A percentile compares a stretch with the other conserved stretches of the same genome.
Conservation (phyloP, 2,888 invertebrate species). For the Thymelicus acteon region DNA sequence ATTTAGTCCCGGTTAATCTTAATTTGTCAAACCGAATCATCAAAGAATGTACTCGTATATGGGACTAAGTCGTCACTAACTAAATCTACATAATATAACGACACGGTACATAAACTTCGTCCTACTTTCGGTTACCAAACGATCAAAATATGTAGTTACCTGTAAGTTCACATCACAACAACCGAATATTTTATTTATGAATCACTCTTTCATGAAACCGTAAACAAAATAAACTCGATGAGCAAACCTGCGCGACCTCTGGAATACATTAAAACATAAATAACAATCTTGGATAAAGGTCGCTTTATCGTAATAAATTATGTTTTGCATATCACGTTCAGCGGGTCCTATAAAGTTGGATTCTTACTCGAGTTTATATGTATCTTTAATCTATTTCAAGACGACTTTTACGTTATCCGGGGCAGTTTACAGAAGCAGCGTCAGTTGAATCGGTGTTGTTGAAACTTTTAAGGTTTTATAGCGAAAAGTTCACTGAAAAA, state of each 20-base stretch:
- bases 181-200: conserved; percentile 13
- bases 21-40: no score
- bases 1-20: no score
- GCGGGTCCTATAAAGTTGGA: conserved; percentile 22
- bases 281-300: conserved; percentile 29
- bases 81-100: no score
- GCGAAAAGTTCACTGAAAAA: conserved; percentile 30
- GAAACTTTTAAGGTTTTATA: conserved; percentile 38
- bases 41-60: no score
- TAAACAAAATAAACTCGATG: conserved; percentile 24
- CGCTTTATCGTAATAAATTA: conserved; percentile 32
- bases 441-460: conserved; percentile 39
- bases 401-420: conserved; percentile 23
- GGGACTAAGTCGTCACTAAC: no score
- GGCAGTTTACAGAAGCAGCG: conserved; percentile 35
- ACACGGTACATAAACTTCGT: neutral
- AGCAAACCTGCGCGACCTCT: conserved; percentile 20
- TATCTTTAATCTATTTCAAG: conserved; percentile 40
- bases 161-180: neutral
- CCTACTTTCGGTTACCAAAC: neutral
- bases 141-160: neutral
- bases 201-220: conserved; percentile 9
- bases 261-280: conserved; percentile 36
- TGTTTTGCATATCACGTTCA: conserved; percentile 32
- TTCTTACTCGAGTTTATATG: conserved; percentile 22